Percentiles rank a stretch among this genome's conserved stretches.
phyloP scores from a whole-genome alignment of 2,888 invertebrate species.

The Pyrgus malvae region DNA sequence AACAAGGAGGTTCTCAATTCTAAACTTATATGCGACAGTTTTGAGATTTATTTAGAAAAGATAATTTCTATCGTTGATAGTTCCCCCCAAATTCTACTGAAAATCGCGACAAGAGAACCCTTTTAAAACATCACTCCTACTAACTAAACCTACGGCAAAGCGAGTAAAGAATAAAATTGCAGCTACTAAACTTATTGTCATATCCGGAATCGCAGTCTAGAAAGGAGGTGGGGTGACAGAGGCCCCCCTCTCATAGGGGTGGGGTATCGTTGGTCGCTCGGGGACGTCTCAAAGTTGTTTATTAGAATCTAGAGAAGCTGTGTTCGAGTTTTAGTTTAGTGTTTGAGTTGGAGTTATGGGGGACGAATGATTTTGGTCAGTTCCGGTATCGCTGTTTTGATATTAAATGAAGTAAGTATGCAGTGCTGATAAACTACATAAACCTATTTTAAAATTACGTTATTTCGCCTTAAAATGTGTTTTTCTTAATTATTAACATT shows the following conservation, averaged over 20 bases:
- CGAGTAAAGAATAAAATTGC: conserved; percentile 13
- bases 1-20: too few relatives aligned
- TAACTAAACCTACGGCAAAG: conserved; percentile 11
- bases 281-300: conserved; percentile 15
- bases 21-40: too few relatives aligned
- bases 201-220: conserved; percentile 19
- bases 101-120: too few relatives aligned
- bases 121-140: conserved; percentile 5
- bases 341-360: not conserved
- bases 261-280: conserved; percentile 11
- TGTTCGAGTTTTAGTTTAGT: conserved; percentile 14
- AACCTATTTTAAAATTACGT: too few relatives aligned
- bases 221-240: not conserved
- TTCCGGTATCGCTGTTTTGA: not conserved
- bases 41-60: too few relatives aligned
- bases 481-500: too few relatives aligned
- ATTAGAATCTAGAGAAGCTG: conserved; percentile 4
- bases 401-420: too few relatives aligned
- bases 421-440: too few relatives aligned
- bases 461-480: too few relatives aligned
- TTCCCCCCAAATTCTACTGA: too few relatives aligned
- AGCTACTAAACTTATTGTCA: conserved; percentile 20
- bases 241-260: not conserved
- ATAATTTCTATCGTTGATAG: too few relatives aligned
- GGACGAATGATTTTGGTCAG: conserved; percentile 6